Conservation (phyloP, 2,797 vertebrate species). For the Eulemur rubriventer region DNA sequence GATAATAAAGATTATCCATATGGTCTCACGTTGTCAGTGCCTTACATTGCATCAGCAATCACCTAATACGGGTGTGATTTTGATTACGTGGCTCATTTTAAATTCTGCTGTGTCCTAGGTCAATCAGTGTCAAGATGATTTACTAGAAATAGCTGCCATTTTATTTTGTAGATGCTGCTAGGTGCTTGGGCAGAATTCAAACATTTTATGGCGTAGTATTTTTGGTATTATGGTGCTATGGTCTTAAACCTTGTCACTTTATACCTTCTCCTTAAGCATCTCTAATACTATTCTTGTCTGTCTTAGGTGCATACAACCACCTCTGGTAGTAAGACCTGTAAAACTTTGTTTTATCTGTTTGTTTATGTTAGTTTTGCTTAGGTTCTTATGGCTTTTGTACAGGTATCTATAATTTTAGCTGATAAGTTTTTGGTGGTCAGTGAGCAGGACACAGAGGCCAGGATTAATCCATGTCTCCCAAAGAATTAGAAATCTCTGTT, state of each 20-base stretch:
- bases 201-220: not conserved
- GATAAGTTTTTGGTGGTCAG: not conserved
- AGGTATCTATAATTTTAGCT: not conserved
- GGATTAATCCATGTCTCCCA: not conserved
- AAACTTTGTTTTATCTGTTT: not conserved
- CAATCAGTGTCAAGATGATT: constrained; percentile 42
- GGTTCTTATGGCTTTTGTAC: not conserved
- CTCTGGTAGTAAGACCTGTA: not conserved
- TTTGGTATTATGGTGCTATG: not conserved
- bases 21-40: constrained; percentile 13
- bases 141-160: not conserved
- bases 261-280: not conserved
- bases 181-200: not conserved
- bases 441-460: not conserved
- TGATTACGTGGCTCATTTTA: constrained; percentile 13
- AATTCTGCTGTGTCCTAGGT: constrained; percentile 33
- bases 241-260: not conserved
- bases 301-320: not conserved
- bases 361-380: not conserved
- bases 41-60: constrained; percentile 18
- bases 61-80: constrained; percentile 1
- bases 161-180: not conserved
- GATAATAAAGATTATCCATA: constrained; percentile 59
- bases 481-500: not conserved
- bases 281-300: constrained; percentile 20